Conservation (phyloP, 2,113 vertebrate species). For the Falcunculus frontatus region DNA sequence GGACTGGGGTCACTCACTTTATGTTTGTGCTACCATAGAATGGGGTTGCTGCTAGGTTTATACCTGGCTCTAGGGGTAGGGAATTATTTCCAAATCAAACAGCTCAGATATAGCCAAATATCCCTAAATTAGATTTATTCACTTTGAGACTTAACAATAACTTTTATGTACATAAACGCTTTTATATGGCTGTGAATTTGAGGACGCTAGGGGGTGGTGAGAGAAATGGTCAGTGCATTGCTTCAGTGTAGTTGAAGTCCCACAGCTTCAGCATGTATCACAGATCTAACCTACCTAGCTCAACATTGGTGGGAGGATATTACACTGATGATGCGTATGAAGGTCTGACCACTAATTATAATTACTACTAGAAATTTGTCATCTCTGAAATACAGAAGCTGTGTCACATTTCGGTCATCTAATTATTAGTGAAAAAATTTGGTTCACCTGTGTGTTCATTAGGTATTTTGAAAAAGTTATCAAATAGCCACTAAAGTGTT, state of each 20-base stretch:
- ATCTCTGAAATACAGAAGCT: background rate
- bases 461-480: background rate
- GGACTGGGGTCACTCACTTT: background rate
- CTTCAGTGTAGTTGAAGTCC: background rate
- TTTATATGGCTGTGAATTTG: background rate
- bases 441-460: background rate
- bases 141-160: background rate
- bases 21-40: fast-evolving
- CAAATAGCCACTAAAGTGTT: background rate
- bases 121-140: background rate
- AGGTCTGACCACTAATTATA: background rate
- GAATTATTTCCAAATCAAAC: background rate
- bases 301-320: background rate
- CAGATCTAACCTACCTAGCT: background rate
- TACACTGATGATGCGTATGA: background rate
- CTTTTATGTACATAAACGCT: background rate
- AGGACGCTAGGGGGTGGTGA: fast-evolving
- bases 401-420: background rate
- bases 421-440: background rate
- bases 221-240: background rate
- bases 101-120: background rate
- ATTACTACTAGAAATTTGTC: background rate
- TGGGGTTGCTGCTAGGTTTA: background rate
- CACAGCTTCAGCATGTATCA: background rate
- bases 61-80: background rate